Percentiles rank a stretch among this genome's conserved stretches.
Conservation (phyloP, 2,797 vertebrate species). For the Cephalopachus bancanus region DNA sequence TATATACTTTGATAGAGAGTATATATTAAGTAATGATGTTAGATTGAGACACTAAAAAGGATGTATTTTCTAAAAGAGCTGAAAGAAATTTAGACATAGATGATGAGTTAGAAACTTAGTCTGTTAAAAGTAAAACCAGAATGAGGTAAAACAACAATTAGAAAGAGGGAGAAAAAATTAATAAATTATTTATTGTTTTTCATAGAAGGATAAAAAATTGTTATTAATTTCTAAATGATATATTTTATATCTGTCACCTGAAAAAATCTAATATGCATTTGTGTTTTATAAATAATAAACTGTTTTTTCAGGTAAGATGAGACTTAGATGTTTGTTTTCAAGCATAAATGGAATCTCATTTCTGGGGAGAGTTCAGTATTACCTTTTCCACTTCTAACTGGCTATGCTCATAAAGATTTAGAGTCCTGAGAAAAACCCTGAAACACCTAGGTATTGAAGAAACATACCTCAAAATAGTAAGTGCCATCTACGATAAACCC, state of each 20-base stretch:
- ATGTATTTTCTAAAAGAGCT: not conserved
- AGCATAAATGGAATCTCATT: not conserved
- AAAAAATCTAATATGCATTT: not conserved
- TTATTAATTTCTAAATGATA: conserved; percentile 6
- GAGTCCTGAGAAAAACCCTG: not conserved
- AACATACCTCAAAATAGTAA: no score
- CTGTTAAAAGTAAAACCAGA: conserved; percentile 25
- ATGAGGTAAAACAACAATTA: not conserved
- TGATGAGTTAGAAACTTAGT: not conserved
- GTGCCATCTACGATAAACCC: no score
- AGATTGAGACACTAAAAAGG: not conserved
- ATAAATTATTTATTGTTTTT: not conserved
- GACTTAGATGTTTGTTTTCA: not conserved
- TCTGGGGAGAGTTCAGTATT: not conserved
- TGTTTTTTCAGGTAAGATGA: not conserved
- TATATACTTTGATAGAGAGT: not conserved
- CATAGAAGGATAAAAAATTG: not conserved
- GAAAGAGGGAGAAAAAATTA: not conserved
- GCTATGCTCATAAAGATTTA: not conserved
- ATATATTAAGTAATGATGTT: not conserved
- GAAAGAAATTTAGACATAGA: not conserved
- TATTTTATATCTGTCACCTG: not conserved
- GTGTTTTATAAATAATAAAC: not conserved
- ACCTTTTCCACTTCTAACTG: conserved; percentile 1
- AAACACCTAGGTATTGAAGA: no score